Percentiles rank a stretch among this genome's conserved stretches.
These are phyloP conservation scores for Rhingia rostrata DNA, from an alignment of 2,888 invertebrate genomes.

Conservation along the genomic window DNA sequence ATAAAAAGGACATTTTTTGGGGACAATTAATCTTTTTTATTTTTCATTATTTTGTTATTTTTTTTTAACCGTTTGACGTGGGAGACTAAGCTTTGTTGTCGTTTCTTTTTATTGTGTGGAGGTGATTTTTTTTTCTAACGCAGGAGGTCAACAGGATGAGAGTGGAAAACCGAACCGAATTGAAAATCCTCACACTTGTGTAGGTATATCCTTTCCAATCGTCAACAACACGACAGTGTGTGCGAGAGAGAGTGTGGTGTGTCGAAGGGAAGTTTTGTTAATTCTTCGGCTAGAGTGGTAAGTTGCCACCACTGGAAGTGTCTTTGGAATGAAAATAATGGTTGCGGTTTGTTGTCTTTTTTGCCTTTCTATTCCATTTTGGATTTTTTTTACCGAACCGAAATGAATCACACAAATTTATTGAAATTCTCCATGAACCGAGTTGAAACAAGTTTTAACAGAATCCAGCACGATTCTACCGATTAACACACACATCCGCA, in stretches of 20 bases:
- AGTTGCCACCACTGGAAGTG: conserved; percentile 49
- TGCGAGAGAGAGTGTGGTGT: conserved; percentile 9
- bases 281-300: conserved; percentile 29
- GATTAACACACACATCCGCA: neutral
- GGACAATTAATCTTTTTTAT: conserved; percentile 20
- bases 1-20: conserved; percentile 37
- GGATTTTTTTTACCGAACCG: neutral
- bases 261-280: conserved; percentile 41
- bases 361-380: conserved; percentile 2
- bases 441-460: conserved; percentile 31
- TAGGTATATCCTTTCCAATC: conserved; percentile 61
- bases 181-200: conserved; percentile 24
- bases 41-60: conserved; percentile 6
- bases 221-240: conserved; percentile 1
- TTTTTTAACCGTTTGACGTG: neutral
- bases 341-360: conserved; percentile 74
- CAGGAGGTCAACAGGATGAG: conserved; percentile 35
- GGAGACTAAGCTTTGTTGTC: conserved; percentile 16
- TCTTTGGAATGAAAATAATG: conserved; percentile 72
- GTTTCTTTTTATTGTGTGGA: conserved; percentile 9
- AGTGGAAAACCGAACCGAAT: conserved; percentile 22
- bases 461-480: conserved; percentile 5
- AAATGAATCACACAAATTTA: conserved; percentile 35
- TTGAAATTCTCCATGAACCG: neutral
- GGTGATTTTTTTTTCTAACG: conserved; percentile 1